Percentiles rank a stretch among this genome's conserved stretches.
Evolutionary conservation across 2,888 invertebrate genomes (phyloP).

Genomic region (Eutolmus rufibarbis): DNA sequence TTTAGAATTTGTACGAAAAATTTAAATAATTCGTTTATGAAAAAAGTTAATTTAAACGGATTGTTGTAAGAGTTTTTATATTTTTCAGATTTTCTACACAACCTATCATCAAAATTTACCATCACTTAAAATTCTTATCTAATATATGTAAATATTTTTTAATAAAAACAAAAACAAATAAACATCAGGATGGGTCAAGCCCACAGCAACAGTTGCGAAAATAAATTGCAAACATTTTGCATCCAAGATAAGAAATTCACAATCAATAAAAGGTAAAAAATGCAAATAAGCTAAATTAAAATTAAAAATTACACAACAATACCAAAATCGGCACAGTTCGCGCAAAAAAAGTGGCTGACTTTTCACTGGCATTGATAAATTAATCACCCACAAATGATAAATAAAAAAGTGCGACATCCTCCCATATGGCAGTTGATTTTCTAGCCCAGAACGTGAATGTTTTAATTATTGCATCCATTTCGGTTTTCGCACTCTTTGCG

Average conservation of each 20-base stretch:
- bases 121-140: not conserved
- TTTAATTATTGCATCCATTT: slow-evolving; percentile 18
- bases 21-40: too few relatives aligned
- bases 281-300: not conserved
- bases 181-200: not conserved
- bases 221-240: not conserved
- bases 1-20: too few relatives aligned
- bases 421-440: not conserved
- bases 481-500: not conserved
- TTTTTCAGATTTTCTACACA: too few relatives aligned
- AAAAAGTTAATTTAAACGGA: too few relatives aligned
- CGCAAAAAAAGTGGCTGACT: not conserved
- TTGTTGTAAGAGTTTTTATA: too few relatives aligned
- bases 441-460: slow-evolving; percentile 12
- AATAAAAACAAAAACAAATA: not conserved
- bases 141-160: not conserved
- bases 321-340: not conserved
- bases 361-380: not conserved
- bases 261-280: not conserved
- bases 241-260: not conserved
- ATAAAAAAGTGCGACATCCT: not conserved
- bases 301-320: slow-evolving; percentile 1
- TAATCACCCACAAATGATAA: not conserved
- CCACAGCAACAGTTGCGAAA: not conserved
- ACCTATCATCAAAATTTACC: too few relatives aligned